Evolutionary conservation across 2,113 vertebrate species (phyloP), one percentile per base, ranked within the genome.

Genomic region (Paradisaea rubra): DNA sequence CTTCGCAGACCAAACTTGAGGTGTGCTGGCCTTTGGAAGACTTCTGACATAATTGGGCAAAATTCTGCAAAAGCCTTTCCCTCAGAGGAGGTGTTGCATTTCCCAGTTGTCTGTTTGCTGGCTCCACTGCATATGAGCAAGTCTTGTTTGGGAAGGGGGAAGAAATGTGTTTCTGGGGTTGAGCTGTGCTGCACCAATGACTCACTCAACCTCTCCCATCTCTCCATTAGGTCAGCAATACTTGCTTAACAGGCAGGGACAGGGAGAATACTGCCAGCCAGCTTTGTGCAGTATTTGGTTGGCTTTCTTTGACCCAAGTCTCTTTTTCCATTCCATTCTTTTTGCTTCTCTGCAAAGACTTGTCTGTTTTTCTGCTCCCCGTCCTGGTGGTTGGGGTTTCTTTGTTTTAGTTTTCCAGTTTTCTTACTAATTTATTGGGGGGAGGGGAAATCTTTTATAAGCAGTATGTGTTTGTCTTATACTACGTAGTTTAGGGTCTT

Each of bases 191-290:
- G 17, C 22, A 47, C 27, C 45, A 73, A 0, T 93, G 81, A 94
- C 59, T 94, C 78, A 91, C 45, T 72, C 59, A 82, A 42, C 70
- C 93, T 91, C 87, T 96, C 78, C 86, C 59, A 70, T 77, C 30
- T 79, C 68, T 74, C 74, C 27, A 11, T 49, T 79, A 66, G 78
- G 44, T 94, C 66, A 79, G 13, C 81, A 73, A 7, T 73, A 65
- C 63, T 94, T 92, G 63, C 44, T 88, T 72, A 88, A 77, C 39
- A 82, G 63, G 63, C 89, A 91, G 64, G 63, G 61, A 78, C 39
- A 22, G 74, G 41, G 74, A 86, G 35, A 47, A 44, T n/a, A 37
- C 49, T 81, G 57, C 33, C 42, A 89, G 50, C 25, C 59, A 91
- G 7, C 41, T 83, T 54, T 54, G 30, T 63, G 52, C 15, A 20